Base-by-base conservation (phyloP, 2,888 invertebrate genomes). In the Slavum lentiscoides region DNA sequence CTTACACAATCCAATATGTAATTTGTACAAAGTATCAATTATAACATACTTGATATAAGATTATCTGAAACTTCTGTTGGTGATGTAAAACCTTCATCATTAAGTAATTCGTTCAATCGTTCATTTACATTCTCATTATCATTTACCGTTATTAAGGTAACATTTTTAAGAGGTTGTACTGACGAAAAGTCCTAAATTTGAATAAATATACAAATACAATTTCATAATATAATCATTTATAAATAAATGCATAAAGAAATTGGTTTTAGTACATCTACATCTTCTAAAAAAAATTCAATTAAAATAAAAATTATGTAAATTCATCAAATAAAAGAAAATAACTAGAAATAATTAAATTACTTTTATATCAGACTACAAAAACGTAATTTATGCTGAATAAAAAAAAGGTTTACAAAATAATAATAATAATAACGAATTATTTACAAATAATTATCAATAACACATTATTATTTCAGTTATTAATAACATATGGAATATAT, bases 111-210 rank as follows among this genome's bases (percentile, higher is more conserved):
- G 55, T 55, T 72, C 30, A 80, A 6, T 17, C 15, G 37, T 39
- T 72, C 39, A 80, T 72, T 80, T 5, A 80, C 80, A 72, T 80
- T 80, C 4, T 72, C 72, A 30, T 72, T 80, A 17, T 19, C 9
- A 43, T n/a, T 23, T 8, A 72, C 43, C 43, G 19, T 66, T 19
- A 8, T 72, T 19, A 80, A 58, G 43, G n/a, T 58, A 66, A 80
- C 80, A 66, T 80, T 55, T 58, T 55, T 72, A 19, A 43, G 39
- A 6, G 70, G 58, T 19, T 39, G 30, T 58, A 5, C 6, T 23
- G 55, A 8, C n/a, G 39, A 43, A 58, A 64, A 80, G 19, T 80
- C 62, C 80, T 80, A 30, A 62, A 72, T 62, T 19, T 2, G 43
- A 43, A 17, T 11, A 13, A 21, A 70, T 59, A 55, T 23, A 30